phyloP scores from a whole-genome alignment of 2,113 vertebrate species.

The Anolis sagrei region DNA sequence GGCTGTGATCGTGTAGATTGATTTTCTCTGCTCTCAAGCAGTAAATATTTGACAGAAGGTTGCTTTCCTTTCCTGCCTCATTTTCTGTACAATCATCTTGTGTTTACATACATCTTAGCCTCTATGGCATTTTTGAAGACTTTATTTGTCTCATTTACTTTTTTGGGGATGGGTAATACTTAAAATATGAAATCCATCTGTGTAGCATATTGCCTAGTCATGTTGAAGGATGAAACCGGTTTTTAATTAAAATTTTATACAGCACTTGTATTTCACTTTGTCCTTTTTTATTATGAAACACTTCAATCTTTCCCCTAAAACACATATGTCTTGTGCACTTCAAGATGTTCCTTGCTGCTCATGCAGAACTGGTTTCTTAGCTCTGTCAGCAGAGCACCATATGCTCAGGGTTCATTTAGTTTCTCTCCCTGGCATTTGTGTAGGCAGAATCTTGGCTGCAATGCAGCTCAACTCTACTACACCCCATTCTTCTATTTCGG shows the following conservation, averaged over 20 bases:
- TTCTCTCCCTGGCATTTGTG: conserved; percentile 69
- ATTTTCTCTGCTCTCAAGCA: conserved; percentile 50
- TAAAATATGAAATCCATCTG: conserved; percentile 83
- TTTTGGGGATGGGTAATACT: conserved; percentile 77
- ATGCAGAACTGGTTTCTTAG: conserved; percentile 71
- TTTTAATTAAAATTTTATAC: conserved; percentile 86
- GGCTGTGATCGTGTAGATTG: not conserved
- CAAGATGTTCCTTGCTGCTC: conserved; percentile 82
- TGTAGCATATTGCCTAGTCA: conserved; percentile 80
- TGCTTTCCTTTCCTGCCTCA: conserved; percentile 63
- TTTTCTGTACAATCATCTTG: conserved; percentile 71
- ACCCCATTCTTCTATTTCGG: conserved; percentile 64
- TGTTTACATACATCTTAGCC: conserved; percentile 79
- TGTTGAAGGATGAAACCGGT: conserved; percentile 73
- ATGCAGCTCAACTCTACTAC: conserved; percentile 62
- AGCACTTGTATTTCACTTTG: conserved; percentile 80
- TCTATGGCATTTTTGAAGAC: conserved; percentile 75
- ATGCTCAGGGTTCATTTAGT: conserved; percentile 77
- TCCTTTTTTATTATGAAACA: conserved; percentile 86
- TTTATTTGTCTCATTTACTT: conserved; percentile 79
- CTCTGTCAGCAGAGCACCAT: conserved; percentile 77
- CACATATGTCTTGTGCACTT: conserved; percentile 81
- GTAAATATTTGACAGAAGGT: conserved; percentile 61
- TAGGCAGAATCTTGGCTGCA: conserved; percentile 74
- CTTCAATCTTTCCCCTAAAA: conserved; percentile 80